Base-by-base conservation (phyloP, 2,113 vertebrate species). In the Strix uralensis region DNA sequence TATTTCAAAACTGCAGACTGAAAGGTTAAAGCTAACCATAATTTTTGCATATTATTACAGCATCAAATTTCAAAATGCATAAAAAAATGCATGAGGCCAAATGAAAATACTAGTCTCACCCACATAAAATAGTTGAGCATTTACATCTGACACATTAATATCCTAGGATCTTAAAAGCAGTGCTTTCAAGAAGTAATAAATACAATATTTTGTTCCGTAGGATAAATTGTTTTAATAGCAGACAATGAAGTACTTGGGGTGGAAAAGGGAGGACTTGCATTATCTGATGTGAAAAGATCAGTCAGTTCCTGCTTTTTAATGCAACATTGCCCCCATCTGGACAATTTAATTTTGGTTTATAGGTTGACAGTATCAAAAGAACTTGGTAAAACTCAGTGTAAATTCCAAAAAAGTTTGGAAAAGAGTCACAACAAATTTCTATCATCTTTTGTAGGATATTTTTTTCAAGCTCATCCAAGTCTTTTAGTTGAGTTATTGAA, bases 241-340 rank as follows among this genome's bases (percentile, higher is more conserved):
- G 66, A 52, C 44, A 89, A 55, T 55, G 72, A 86, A 88, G 79
- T n/a, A 51, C 30, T 70, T 46, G 22, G 49, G 13, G 13, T 73
- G 55, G 74, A 92, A 89, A 86, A 91, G n/a, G 72, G 71, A 86
- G 70, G 47, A 59, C 30, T 70, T 86, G 30, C 65, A 59, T 21
- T 65, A 84, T 44, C 77, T 61, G 44, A 88, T 49, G 30, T 38
- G 84, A 49, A 86, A 74, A 80, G 49, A 79, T 5, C 18, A 54
- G 46, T 58, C 73, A 73, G 46, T 10, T 75, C 40, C 58, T 52
- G 40, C 71, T 96, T 93, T 88, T 77, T 80, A 91, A 93, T 81
- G 79, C 96, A 97, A 98, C 89, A 94, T 79, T 96, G 97, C 97
- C 97, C 95, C 90, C 97, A 40, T 40, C 94, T 92, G 97, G 97